Base-by-base conservation (phyloP, 2,113 vertebrate species). In the Seriola rivoliana region DNA sequence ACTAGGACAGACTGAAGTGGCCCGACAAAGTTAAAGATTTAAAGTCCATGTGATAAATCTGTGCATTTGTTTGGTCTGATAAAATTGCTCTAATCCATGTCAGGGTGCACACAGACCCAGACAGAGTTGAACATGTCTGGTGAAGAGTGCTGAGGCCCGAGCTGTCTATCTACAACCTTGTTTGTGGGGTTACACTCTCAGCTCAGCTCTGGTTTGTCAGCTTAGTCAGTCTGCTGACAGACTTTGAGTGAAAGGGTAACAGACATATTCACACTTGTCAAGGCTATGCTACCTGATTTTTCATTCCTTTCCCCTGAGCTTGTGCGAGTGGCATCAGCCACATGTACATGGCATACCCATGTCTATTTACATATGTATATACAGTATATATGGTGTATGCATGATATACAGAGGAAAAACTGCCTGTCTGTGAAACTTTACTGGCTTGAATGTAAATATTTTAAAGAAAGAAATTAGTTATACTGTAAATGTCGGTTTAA, bases 261-360 rank as follows among this genome's bases (percentile, higher is more conserved):
- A 90, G 86, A 89, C 91, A 92, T 90, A 90, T 92, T 93, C 93
- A 91, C 91, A 93, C 91, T 92, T 94, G 93, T 91, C 92, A 91
- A 81, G 87, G 76, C 84, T 79, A 42, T 78, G 81, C 83, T 90
- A 92, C 90, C 89, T 85, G 89, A 84, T 82, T 89, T 89, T 87
- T 76, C 79, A 76, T 86, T 85, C 73, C 70, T 70, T 65, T 86
- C 68, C 69, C 81, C 29, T 46, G 86, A 85, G 81, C 63, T 69
- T 21, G 60, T 69, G 82, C 60, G 64, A 82, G 78, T 46, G 85
- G 80, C 76, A 59, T 62, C 58, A 66, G 71, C 54, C 81, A 66
- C 80, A 86, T 72, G 75, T 78, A 67, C 75, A 65, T 17, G 34
- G 16, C 71, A 54, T 46, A 76, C 32, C 8, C 82, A 60, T 59